phyloP scores from a whole-genome alignment of 1,140 invertebrate genomes.

The Episyrphus balteatus region DNA sequence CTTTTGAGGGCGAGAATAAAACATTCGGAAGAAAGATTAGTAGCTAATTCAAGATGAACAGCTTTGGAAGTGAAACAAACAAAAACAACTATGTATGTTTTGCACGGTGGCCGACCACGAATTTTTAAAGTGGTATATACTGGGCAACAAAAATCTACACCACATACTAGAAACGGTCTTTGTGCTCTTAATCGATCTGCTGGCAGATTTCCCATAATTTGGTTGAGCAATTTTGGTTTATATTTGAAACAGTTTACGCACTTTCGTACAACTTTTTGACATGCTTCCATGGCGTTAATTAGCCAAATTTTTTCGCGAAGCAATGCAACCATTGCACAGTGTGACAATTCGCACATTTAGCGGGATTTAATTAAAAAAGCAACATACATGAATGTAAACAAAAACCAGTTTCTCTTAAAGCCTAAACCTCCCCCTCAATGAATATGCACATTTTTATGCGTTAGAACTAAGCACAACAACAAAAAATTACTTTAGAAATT shows the following conservation, averaged over 20 bases:
- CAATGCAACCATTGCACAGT: conserved; percentile 1
- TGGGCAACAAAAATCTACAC: conserved; percentile 8
- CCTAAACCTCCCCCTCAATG: no score
- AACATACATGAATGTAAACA: no score
- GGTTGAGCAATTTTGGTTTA: conserved; percentile 3
- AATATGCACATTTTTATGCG: no score
- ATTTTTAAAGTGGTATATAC: conserved; percentile 2
- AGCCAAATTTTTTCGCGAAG: conserved; percentile 6
- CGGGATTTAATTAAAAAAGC: no score
- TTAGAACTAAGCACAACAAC: no score
- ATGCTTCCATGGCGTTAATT: conserved; percentile 1
- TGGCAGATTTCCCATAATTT: conserved; percentile 6
- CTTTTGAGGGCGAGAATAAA: conserved; percentile 13
- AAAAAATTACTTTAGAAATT: no score
- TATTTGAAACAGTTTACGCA: conserved; percentile 4
- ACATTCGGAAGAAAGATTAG: conserved; percentile 8
- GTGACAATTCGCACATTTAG: no score
- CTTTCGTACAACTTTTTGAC: conserved; percentile 1
- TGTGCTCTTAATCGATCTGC: background rate
- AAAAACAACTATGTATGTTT: conserved; percentile 12
- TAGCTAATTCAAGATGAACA: conserved; percentile 19
- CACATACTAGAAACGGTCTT: conserved; percentile 5
- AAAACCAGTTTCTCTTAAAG: no score
- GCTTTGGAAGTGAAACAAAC: conserved; percentile 18
- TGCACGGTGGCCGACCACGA: background rate